A percentile compares a stretch with the other conserved stretches of the same genome.
These are phyloP conservation scores for Matsumyia berberina DNA, from an alignment of 2,888 invertebrate genomes.

Conservation along the genomic window DNA sequence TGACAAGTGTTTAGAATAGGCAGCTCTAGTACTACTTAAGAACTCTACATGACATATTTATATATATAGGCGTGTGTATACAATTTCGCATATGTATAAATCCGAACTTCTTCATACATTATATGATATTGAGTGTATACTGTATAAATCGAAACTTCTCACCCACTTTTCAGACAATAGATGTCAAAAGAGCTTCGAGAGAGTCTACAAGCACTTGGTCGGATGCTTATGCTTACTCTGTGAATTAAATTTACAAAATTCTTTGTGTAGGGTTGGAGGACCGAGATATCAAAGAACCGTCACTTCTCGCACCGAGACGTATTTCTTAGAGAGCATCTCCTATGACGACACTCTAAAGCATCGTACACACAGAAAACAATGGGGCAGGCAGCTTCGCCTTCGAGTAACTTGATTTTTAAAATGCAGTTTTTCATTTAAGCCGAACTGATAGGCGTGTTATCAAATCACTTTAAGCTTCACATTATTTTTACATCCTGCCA, in stretches of 20 bases:
- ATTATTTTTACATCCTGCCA: slow-evolving; percentile 10
- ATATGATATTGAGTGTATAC: slow-evolving; percentile 44
- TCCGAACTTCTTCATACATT: slow-evolving; percentile 46
- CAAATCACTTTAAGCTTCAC: slow-evolving; percentile 29
- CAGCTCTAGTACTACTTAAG: slow-evolving; percentile 43
- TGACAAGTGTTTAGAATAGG: slow-evolving; percentile 63
- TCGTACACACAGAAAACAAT: neutral
- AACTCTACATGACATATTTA: slow-evolving; percentile 21
- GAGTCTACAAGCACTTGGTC: slow-evolving; percentile 62
- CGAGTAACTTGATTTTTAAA: neutral
- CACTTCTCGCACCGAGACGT: slow-evolving; percentile 38
- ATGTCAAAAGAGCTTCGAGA: slow-evolving; percentile 59
- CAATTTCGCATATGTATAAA: neutral
- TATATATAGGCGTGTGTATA: too few species aligned
- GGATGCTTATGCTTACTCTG: slow-evolving; percentile 62
- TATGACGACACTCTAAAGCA: slow-evolving; percentile 24
- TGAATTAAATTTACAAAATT: slow-evolving; percentile 59
- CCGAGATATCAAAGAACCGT: slow-evolving; percentile 47
- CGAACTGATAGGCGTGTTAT: slow-evolving; percentile 3
- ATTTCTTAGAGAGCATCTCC: slow-evolving; percentile 34
- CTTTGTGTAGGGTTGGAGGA: slow-evolving; percentile 41
- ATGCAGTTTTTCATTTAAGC: neutral
- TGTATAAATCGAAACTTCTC: slow-evolving; percentile 68
- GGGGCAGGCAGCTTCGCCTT: neutral
- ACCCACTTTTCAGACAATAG: slow-evolving; percentile 69